Conservation (phyloP, 2,113 vertebrate species). For the Rissa tridactyla region DNA sequence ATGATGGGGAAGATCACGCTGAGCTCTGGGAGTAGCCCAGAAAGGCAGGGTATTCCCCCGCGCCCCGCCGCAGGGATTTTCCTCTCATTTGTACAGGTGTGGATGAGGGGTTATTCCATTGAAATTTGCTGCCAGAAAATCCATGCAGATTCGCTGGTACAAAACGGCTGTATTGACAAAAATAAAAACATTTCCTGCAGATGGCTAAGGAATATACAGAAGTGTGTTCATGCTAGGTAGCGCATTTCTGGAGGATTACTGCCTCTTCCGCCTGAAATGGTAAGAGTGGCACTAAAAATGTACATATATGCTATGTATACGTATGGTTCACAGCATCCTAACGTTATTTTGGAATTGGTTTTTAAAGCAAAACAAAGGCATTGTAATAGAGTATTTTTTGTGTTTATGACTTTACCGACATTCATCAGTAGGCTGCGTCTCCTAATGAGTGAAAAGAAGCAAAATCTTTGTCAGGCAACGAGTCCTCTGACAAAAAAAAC, state of each 20-base stretch:
- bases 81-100: neutral
- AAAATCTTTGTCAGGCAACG: neutral
- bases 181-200: neutral
- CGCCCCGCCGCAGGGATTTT: neutral
- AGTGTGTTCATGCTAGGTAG: neutral
- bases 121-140: neutral
- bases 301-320: neutral
- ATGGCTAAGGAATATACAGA: neutral
- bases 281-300: neutral
- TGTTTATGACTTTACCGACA: neutral
- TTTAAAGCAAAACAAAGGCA: neutral
- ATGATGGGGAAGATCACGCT: neutral
- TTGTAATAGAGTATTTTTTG: neutral
- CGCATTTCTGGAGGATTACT: neutral
- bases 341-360: neutral
- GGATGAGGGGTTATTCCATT: neutral
- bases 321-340: neutral
- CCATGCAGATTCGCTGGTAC: neutral
- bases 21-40: neutral
- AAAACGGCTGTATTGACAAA: neutral
- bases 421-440: neutral
- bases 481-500: neutral
- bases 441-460: neutral
- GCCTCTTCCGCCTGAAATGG: neutral
- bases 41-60: neutral